Conservation (phyloP, 2,888 invertebrate species). For the Cheilosia grossa region DNA sequence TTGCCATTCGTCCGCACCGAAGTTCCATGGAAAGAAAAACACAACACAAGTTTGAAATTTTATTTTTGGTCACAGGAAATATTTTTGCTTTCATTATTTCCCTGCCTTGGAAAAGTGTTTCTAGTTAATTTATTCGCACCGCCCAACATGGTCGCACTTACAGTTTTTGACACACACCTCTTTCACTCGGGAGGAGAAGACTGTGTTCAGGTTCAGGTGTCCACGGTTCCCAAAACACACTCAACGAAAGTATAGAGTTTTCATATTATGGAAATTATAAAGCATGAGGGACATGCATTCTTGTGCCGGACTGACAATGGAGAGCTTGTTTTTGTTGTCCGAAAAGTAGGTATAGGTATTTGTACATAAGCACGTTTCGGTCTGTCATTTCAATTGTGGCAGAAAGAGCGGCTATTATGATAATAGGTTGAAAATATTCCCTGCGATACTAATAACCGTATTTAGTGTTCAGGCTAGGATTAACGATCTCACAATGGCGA, state of each 20-base stretch:
- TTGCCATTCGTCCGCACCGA: slow-evolving; percentile 18
- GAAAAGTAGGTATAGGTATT: not conserved
- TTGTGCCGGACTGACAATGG: slow-evolving; percentile 6
- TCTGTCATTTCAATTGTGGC: too few relatives aligned
- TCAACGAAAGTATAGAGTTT: slow-evolving; percentile 7
- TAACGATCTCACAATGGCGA: too few relatives aligned
- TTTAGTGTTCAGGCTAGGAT: too few relatives aligned
- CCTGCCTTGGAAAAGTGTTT: slow-evolving; percentile 11
- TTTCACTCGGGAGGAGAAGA: slow-evolving; percentile 6
- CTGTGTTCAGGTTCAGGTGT: slow-evolving; percentile 49
- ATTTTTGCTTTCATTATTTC: slow-evolving; percentile 23
- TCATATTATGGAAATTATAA: slow-evolving; percentile 31
- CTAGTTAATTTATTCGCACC: slow-evolving; percentile 48
- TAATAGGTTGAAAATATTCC: too few relatives aligned
- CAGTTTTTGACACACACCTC: slow-evolving; percentile 23
- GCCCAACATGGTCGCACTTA: slow-evolving; percentile 41
- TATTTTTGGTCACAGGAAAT: slow-evolving; percentile 36
- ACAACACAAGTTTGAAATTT: slow-evolving; percentile 22
- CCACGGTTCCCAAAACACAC: not conserved
- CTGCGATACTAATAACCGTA: too few relatives aligned
- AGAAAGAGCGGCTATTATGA: too few relatives aligned
- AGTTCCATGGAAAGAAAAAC: slow-evolving; percentile 37
- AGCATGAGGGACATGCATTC: slow-evolving; percentile 25
- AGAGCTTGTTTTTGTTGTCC: not conserved
- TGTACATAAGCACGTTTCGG: not conserved